Evolutionary conservation across 2,797 vertebrate species (phyloP).

Genomic region (Phrynocephalus guinanensis): DNA sequence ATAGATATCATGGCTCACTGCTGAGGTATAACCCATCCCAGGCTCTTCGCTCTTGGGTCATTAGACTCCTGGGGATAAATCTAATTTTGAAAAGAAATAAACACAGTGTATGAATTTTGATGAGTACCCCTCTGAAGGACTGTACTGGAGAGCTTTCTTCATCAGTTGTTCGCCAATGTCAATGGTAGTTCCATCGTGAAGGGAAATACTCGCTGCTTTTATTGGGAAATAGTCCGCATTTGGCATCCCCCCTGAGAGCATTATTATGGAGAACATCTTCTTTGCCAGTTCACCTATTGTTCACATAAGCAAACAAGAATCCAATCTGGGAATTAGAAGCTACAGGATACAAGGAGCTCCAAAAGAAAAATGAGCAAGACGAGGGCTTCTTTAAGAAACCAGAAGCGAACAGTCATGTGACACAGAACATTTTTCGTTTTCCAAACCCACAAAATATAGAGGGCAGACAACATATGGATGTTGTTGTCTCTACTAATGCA

Average conservation of each 20-base stretch:
- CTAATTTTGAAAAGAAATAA: conserved; percentile 2
- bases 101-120: neutral
- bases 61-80: neutral
- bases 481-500: neutral
- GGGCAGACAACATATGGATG: neutral
- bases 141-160: conserved; percentile 87
- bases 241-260: conserved; percentile 25
- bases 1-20: neutral
- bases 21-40: neutral
- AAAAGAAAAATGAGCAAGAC: neutral
- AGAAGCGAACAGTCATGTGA: neutral
- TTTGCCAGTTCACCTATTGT: conserved; percentile 6
- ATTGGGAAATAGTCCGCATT: conserved; percentile 36
- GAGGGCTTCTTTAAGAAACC: neutral
- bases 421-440: neutral
- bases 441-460: neutral
- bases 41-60: neutral
- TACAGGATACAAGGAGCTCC: neutral
- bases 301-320: conserved; percentile 4
- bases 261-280: neutral
- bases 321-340: neutral
- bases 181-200: conserved; percentile 67
- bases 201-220: conserved; percentile 31
- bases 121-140: conserved; percentile 75
- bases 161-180: conserved; percentile 76